Conservation (phyloP, 1,140 invertebrate species). For the Bombus turneri region DNA sequence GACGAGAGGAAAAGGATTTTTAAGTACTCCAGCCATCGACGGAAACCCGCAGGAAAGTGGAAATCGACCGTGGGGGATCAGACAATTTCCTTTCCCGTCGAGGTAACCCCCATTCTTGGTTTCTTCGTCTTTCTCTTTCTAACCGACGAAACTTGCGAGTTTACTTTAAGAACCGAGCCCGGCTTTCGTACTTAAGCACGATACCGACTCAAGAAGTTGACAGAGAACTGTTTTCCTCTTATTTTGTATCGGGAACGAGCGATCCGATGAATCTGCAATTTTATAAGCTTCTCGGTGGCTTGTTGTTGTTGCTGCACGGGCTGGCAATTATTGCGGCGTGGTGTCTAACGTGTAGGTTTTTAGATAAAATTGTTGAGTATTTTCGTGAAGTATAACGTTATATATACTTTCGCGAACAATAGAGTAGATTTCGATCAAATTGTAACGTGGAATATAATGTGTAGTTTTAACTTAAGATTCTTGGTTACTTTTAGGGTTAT, state of each 20-base stretch:
- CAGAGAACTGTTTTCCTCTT: not conserved
- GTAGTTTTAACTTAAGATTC: too few relatives aligned
- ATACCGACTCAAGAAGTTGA: too few relatives aligned
- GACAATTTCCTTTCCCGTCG: slow-evolving; percentile 34
- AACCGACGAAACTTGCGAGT: not conserved
- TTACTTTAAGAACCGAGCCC: slow-evolving; percentile 22
- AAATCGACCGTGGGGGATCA: slow-evolving; percentile 52
- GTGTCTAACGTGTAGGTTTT: too few relatives aligned
- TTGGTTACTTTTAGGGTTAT: not conserved
- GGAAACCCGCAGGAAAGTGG: slow-evolving; percentile 44
- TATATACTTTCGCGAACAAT: too few relatives aligned
- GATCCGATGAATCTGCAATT: not conserved
- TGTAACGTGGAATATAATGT: too few relatives aligned
- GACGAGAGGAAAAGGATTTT: slow-evolving; percentile 54
- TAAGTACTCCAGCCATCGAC: slow-evolving; percentile 46
- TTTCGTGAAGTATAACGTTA: not conserved
- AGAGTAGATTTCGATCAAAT: too few relatives aligned
- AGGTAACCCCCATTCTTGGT: not conserved
- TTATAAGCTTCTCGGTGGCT: not conserved
- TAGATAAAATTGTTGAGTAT: not conserved
- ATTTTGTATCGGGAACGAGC: not conserved
- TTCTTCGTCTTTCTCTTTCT: not conserved
- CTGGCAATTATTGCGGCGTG: too few relatives aligned
- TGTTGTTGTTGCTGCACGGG: not conserved
- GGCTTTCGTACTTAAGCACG: not conserved